phyloP scores from a whole-genome alignment of 2,113 vertebrate genomes.

The Azemiops feae region DNA sequence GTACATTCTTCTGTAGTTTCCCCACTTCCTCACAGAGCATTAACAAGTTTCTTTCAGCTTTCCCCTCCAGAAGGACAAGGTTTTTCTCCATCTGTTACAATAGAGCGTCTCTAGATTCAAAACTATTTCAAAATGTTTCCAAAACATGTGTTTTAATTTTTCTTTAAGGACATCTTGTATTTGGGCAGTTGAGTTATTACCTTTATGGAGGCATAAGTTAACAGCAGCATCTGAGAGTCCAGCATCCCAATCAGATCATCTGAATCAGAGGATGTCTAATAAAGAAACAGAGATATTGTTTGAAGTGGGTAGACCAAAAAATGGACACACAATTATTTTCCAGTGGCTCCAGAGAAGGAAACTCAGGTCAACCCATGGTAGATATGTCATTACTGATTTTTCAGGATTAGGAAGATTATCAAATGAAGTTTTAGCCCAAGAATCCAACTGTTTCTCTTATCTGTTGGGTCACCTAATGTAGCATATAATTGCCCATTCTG shows the following conservation, averaged over 20 bases:
- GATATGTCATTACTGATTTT: no score
- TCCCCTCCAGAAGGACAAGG: conserved; percentile 65
- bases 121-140: neutral
- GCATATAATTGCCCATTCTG: neutral
- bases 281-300: neutral
- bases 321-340: neutral
- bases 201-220: conserved; percentile 59
- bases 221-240: conserved; percentile 66
- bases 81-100: conserved; percentile 73
- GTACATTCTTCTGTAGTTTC: conserved; percentile 58
- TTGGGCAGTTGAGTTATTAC: conserved; percentile 49
- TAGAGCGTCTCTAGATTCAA: neutral
- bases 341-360: neutral
- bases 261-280: neutral
- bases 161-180: neutral
- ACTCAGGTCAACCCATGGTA: no score
- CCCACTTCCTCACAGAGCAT: conserved; percentile 68
- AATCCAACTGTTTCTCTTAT: no score
- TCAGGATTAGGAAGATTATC: no score
- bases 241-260: neutral
- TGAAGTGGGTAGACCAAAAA: neutral
- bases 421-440: neutral
- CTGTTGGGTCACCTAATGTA: neutral
- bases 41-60: conserved; percentile 74
- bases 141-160: neutral